Percentiles rank a stretch among this genome's conserved stretches.
These are phyloP conservation scores for Propithecus deckenii DNA, from an alignment of 2,797 vertebrate genomes.

Conservation along the genomic window DNA sequence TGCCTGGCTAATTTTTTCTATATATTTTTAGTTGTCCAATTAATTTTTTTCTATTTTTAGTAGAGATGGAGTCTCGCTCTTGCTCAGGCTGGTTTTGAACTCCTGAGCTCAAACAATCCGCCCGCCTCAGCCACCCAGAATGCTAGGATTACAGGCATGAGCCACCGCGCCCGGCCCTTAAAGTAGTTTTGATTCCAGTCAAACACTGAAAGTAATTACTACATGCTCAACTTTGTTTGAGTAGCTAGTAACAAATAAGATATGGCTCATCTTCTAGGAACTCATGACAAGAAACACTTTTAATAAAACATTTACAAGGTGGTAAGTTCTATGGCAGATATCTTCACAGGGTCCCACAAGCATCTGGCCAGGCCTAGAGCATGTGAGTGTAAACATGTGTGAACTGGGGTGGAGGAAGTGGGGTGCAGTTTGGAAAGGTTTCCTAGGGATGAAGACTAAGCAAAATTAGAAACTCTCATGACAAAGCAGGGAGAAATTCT, in stretches of 20 bases:
- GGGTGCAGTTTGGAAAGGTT: not conserved
- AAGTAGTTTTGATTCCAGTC: not conserved
- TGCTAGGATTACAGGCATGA: no score
- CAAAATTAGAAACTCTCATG: slow-evolving; percentile 4
- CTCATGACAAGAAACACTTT: not conserved
- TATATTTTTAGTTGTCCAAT: no score
- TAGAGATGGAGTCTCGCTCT: no score
- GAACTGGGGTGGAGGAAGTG: not conserved
- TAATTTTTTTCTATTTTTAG: no score
- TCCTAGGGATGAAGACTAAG: not conserved
- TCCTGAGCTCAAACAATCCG: no score
- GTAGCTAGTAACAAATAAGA: not conserved
- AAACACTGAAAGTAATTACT: not conserved
- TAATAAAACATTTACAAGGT: not conserved
- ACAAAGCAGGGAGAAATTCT: not conserved
- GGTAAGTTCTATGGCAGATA: not conserved
- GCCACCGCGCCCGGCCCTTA: no score
- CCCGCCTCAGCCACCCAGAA: no score
- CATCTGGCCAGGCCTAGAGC: not conserved
- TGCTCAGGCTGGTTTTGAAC: no score
- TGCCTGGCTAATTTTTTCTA: no score
- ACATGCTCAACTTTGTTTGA: not conserved
- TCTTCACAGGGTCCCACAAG: not conserved
- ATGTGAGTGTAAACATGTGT: not conserved
- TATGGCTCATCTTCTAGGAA: not conserved